These are phyloP conservation scores for Xestia ashworthii DNA, from an alignment of 2,888 invertebrate species.

Conservation along the genomic window DNA sequence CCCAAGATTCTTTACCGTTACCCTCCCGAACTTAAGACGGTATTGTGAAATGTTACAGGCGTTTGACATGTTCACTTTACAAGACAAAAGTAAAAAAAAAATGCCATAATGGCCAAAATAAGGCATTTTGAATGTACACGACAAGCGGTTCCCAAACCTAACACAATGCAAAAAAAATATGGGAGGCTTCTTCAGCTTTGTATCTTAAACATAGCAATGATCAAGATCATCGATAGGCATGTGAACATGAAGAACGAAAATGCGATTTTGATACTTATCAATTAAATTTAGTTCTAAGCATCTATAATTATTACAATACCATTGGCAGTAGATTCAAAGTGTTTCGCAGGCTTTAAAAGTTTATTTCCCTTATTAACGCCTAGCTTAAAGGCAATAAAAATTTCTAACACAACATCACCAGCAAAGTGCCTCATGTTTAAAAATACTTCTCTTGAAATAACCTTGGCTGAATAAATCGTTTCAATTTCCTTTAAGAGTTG, in stretches of 20 bases:
- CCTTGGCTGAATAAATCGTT: slow-evolving; percentile 66
- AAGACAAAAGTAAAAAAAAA: too few relatives aligned
- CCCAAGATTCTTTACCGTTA: slow-evolving; percentile 2
- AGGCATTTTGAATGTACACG: slow-evolving; percentile 2
- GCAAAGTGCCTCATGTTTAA: slow-evolving; percentile 55
- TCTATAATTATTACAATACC: neutral
- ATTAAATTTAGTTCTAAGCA: neutral
- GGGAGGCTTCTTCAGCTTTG: neutral
- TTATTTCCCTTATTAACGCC: slow-evolving; percentile 56
- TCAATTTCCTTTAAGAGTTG: slow-evolving; percentile 71
- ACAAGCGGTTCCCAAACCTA: neutral
- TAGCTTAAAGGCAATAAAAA: slow-evolving; percentile 41
- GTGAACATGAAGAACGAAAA: neutral
- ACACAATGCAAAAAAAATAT: neutral
- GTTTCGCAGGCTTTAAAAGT: slow-evolving; percentile 13
- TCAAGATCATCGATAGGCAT: neutral
- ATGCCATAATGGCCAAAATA: too few relatives aligned
- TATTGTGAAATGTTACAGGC: slow-evolving; percentile 34
- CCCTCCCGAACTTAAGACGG: neutral
- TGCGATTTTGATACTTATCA: neutral
- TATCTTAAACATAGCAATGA: neutral
- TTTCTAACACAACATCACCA: slow-evolving; percentile 48
- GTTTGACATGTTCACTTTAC: slow-evolving; percentile 14
- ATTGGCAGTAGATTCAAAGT: slow-evolving; percentile 27
- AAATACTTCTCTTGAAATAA: slow-evolving; percentile 66